Evolutionary conservation across 2,113 vertebrate species (phyloP).

Genomic region (Phylloscopus whistleri): DNA sequence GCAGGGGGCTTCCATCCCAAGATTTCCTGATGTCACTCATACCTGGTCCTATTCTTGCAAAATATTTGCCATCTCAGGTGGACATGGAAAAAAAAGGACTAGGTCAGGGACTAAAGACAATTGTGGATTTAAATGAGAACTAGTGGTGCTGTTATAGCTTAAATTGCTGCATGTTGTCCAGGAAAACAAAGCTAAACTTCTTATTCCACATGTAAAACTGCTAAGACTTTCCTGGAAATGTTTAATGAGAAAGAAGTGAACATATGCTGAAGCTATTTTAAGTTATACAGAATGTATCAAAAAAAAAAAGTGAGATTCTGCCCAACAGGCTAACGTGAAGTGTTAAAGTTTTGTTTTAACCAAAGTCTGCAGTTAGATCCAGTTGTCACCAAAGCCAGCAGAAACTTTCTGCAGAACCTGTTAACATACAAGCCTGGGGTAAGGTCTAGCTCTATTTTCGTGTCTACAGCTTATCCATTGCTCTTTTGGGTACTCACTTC

Average conservation of each 20-base stretch:
- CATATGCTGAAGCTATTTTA: constrained; percentile 42
- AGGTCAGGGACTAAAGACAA: not conserved
- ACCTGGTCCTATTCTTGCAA: not conserved
- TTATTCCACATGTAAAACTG: not conserved
- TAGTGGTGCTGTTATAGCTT: not conserved
- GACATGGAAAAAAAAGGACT: not conserved
- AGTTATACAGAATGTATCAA: not conserved
- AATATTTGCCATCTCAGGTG: not conserved
- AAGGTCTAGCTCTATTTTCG: not conserved
- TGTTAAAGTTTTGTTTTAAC: not conserved
- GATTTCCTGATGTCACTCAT: not conserved
- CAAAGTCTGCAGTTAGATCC: not conserved
- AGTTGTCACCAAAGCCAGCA: not conserved
- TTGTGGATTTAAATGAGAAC: not conserved
- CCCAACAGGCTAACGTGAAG: not conserved
- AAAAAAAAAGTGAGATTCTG: not conserved
- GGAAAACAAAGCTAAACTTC: constrained; percentile 17
- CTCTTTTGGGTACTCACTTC: not conserved
- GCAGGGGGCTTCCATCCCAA: not conserved
- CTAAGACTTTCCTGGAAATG: constrained; percentile 9
- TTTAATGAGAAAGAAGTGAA: not conserved
- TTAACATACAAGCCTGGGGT: not conserved
- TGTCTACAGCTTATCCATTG: not conserved
- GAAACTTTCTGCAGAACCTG: not conserved
- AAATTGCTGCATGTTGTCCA: not conserved